Evolutionary conservation across 1,140 invertebrate genomes (phyloP).

Genomic region (Drosophila chauvacae): DNA sequence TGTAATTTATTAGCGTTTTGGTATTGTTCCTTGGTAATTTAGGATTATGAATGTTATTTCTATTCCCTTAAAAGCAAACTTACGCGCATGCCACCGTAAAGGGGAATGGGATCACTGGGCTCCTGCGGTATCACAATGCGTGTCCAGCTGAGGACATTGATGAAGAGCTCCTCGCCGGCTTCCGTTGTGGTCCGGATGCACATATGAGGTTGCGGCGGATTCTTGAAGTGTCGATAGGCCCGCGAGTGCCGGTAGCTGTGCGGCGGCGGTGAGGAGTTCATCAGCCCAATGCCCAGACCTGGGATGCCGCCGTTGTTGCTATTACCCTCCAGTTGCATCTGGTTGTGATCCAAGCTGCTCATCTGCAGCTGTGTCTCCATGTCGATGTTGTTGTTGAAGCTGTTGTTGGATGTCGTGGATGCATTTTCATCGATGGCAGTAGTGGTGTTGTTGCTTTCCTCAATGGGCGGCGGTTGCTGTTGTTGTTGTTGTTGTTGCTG

Average conservation of each 20-base stretch:
- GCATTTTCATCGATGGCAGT: conserved; percentile 65
- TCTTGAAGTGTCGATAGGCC: conserved; percentile 88
- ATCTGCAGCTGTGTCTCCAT: conserved; percentile 48
- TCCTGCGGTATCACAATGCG: conserved; percentile 88
- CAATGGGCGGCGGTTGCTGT: conserved; percentile 34
- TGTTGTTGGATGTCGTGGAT: conserved; percentile 28
- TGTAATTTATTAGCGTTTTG: neutral
- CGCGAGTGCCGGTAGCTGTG: conserved; percentile 85
- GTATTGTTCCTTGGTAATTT: too few species aligned
- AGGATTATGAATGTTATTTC: too few species aligned
- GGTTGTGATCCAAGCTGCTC: conserved; percentile 36
- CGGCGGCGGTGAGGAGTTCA: conserved; percentile 80
- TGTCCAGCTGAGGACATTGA: conserved; percentile 90
- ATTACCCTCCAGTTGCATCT: conserved; percentile 47
- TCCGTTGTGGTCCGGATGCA: conserved; percentile 89
- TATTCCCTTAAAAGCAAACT: conserved; percentile 21
- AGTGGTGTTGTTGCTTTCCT: conserved; percentile 47
- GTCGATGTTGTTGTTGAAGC: conserved; percentile 43
- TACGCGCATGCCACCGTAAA: conserved; percentile 90
- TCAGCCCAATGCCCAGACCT: conserved; percentile 64
- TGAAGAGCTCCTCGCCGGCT: conserved; percentile 86
- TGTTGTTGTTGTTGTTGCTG: conserved; percentile 42
- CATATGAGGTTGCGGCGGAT: conserved; percentile 90
- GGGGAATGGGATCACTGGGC: conserved; percentile 87
- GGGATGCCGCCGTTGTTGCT: conserved; percentile 46